Evolutionary conservation across 1,140 invertebrate genomes (phyloP), one percentile per base, ranked within the genome.

Genomic region (Sycobia sp.): DNA sequence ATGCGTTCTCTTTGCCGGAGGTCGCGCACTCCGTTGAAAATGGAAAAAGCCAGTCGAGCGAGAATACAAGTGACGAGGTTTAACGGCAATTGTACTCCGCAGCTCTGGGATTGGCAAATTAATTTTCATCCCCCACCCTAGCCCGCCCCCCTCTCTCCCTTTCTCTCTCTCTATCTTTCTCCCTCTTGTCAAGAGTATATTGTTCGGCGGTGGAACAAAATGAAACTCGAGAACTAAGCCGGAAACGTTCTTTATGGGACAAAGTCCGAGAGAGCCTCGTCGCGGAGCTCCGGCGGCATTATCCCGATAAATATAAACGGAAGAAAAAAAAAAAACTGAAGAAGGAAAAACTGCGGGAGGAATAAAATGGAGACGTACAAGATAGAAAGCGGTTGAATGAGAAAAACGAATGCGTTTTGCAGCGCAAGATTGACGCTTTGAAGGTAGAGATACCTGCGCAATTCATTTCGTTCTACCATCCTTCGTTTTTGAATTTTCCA

Each of bases 151-250:
- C 11, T 32, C 4, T 32, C n/a, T n/a, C n/a, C n/a, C n/a, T n/a
- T n/a, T n/a, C n/a, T n/a, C n/a, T n/a, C n/a, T n/a, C n/a, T n/a
- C n/a, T n/a, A n/a, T n/a, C n/a, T n/a, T n/a, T n/a, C n/a, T n/a
- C n/a, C n/a, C 20, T 29, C 43, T 62, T 41, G 23, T 55, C 51
- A 55, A 49, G 60, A 41, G 51, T 55, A 62, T 49, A 62, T 49
- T 56, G 51, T 55, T 49, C 23, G 16, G 22, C n/a, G 13, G 11
- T 8, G 16, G 18, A 25, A 27, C 41, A 25, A 54, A 44, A 62
- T 60, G 20, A 62, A 53, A 54, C 13, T 53, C 36, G 25, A 25
- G 13, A 13, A 36, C 49, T 36, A 44, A 43, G 47, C 29, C 49
- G 27, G 39, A 61, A 61, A 53, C 32, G 58, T 53, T 53, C 25